Conservation (phyloP, 2,888 invertebrate genomes). For the Chrysolina haemoptera region DNA sequence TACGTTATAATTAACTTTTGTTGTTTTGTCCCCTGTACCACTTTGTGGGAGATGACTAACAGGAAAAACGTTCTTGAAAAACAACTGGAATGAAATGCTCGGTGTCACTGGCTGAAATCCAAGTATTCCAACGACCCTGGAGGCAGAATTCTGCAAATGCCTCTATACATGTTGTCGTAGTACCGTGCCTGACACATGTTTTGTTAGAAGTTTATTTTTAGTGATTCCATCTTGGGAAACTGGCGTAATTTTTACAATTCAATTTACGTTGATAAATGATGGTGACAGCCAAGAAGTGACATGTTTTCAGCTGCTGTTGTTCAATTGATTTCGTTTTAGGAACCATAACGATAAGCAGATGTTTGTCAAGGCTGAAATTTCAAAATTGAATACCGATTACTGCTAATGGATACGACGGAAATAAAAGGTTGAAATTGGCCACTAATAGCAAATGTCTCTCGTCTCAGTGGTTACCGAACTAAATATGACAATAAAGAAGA, state of each 20-base stretch:
- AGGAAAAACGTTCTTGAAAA: background rate
- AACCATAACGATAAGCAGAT: conserved; percentile 17
- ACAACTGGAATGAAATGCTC: conserved; percentile 3
- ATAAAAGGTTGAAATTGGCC: too few species aligned
- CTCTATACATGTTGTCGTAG: background rate
- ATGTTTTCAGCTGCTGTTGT: conserved; percentile 9
- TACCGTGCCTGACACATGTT: conserved; percentile 14
- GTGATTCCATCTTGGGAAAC: conserved; percentile 22
- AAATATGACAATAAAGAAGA: too few species aligned
- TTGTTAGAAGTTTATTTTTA: conserved; percentile 15
- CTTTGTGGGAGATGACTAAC: background rate
- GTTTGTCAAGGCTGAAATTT: background rate
- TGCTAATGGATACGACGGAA: background rate
- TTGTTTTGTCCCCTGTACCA: background rate
- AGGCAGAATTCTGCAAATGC: conserved; percentile 17
- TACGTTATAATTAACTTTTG: conserved; percentile 12
- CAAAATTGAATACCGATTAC: conserved; percentile 8
- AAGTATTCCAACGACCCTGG: conserved; percentile 15
- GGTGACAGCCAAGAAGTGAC: conserved; percentile 1
- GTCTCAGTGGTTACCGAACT: too few species aligned
- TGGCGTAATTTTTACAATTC: conserved; percentile 22
- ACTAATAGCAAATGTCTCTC: too few species aligned
- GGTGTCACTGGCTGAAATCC: conserved; percentile 11
- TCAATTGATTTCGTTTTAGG: conserved; percentile 14
- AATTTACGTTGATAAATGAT: conserved; percentile 12